Evolutionary conservation across 2,113 vertebrate species (phyloP).

Genomic region (Pteruthius melanotis): DNA sequence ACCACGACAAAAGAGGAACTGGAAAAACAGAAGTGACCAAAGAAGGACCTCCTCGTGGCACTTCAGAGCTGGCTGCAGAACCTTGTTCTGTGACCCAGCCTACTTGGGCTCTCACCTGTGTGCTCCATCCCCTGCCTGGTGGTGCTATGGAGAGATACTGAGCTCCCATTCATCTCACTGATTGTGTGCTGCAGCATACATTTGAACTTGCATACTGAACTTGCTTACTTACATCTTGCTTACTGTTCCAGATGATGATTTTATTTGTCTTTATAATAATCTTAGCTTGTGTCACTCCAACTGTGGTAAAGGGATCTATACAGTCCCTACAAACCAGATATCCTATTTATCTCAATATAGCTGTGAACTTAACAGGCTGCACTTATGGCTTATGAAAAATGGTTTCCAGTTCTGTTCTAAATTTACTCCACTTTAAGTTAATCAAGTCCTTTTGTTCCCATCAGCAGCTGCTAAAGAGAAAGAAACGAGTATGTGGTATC

Average conservation of each 20-base stretch:
- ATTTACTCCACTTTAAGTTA: slow-evolving; percentile 37
- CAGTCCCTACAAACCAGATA: neutral
- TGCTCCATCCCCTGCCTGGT: neutral
- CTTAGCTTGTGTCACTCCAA: neutral
- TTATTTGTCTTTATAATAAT: neutral
- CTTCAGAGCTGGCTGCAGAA: neutral
- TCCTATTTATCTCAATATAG: neutral
- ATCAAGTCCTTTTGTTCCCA: slow-evolving; percentile 55
- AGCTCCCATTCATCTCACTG: neutral
- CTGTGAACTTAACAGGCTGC: neutral
- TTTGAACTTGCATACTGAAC: too few species aligned
- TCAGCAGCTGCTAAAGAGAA: slow-evolving; percentile 44
- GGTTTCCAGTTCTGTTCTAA: slow-evolving; percentile 28
- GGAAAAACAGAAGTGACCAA: neutral
- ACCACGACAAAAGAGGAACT: neutral
- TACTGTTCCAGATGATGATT: neutral
- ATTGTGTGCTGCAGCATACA: neutral
- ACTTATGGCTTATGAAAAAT: neutral
- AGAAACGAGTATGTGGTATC: neutral
- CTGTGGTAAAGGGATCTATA: neutral
- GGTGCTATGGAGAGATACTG: neutral
- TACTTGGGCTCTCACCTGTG: neutral
- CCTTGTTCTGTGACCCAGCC: neutral
- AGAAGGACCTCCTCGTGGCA: neutral
- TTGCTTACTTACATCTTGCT: neutral